Percentiles rank a stretch among this genome's conserved stretches.
Evolutionary conservation across 2,888 invertebrate genomes (phyloP).

Genomic region (Diplazon laetatorius): DNA sequence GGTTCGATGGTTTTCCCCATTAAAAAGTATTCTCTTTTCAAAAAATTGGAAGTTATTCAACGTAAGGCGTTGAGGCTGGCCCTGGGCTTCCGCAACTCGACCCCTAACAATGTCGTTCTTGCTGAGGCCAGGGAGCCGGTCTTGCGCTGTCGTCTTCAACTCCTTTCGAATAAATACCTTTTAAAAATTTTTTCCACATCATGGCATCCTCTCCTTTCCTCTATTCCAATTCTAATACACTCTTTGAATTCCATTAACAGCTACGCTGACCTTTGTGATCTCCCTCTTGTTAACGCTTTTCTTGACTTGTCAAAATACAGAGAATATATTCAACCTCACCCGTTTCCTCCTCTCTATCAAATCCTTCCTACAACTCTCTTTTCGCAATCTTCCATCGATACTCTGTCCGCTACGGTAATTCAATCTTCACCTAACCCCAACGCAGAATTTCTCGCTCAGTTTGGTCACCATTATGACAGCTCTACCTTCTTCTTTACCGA

Average conservation of each 20-base stretch:
- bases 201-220: background rate
- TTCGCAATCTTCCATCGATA: background rate
- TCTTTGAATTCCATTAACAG: background rate
- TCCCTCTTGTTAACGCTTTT: slow-evolving; percentile 10
- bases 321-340: background rate
- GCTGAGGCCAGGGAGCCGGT: background rate
- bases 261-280: background rate
- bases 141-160: background rate
- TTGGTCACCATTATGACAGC: background rate
- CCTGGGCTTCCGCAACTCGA: background rate
- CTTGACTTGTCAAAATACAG: background rate
- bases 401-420: background rate
- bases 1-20: slow-evolving; percentile 4
- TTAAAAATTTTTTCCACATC: background rate
- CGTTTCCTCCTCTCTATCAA: background rate
- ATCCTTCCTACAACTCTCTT: background rate
- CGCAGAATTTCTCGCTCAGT: background rate
- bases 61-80: background rate
- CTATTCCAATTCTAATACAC: background rate
- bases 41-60: background rate
- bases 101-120: background rate
- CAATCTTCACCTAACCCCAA: background rate
- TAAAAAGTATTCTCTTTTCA: background rate
- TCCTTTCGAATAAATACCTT: background rate
- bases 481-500: slow-evolving; percentile 54